Percentiles rank a stretch among this genome's conserved stretches.
These are phyloP conservation scores for Ochropacha duplaris DNA, from an alignment of 2,888 invertebrate genomes.

Conservation along the genomic window DNA sequence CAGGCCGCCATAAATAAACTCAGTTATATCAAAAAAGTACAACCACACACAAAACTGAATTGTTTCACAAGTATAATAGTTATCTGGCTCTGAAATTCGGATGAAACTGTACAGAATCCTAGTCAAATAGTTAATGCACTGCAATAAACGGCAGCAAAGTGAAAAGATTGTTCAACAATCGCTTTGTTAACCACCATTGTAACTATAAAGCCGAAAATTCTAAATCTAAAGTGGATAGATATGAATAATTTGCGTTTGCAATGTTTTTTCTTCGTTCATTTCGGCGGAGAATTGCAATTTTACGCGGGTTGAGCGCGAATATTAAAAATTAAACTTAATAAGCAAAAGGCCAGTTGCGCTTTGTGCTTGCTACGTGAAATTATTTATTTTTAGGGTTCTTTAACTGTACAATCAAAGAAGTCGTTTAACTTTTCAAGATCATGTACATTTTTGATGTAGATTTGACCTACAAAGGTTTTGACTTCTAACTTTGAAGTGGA, in stretches of 20 bases:
- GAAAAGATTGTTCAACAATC: not conserved
- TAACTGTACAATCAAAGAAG: not conserved
- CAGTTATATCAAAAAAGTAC: not conserved
- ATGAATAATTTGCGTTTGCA: constrained; percentile 33
- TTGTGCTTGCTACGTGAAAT: constrained; percentile 40
- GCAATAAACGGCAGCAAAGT: not conserved
- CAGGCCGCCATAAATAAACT: no score
- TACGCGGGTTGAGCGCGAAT: constrained; percentile 74
- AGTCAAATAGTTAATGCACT: not conserved
- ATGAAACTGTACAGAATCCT: not conserved
- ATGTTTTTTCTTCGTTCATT: constrained; percentile 46
- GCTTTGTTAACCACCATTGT: not conserved
- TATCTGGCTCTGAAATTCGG: no score
- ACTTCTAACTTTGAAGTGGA: no score
- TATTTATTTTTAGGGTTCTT: constrained; percentile 18
- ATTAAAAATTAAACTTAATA: constrained; percentile 82
- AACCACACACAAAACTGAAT: not conserved
- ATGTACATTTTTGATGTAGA: not conserved
- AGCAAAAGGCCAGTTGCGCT: constrained; percentile 55
- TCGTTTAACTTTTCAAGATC: not conserved
- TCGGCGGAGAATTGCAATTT: constrained; percentile 72
- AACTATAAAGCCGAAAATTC: constrained; percentile 2
- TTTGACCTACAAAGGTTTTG: no score
- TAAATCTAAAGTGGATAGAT: constrained; percentile 13
- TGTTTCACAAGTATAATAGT: no score